Evolutionary conservation across 1,140 invertebrate genomes (phyloP).

Genomic region (Cotesia glomerata): DNA sequence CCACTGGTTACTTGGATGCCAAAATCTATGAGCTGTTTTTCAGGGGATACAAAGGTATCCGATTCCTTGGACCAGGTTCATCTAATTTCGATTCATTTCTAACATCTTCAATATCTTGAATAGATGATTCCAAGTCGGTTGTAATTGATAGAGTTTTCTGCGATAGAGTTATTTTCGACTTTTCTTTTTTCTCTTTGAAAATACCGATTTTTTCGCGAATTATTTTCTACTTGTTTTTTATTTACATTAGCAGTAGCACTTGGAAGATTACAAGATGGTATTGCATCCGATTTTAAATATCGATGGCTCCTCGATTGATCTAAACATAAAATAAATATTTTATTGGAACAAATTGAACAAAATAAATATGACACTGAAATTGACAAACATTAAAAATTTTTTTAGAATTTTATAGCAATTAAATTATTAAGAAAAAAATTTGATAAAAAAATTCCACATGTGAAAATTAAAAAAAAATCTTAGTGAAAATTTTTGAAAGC

Average conservation of each 20-base stretch:
- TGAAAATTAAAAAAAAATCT: too few species aligned
- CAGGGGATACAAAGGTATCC: neutral
- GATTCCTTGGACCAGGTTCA: neutral
- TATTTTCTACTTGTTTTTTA: neutral
- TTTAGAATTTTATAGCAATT: too few species aligned
- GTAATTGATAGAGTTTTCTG: neutral
- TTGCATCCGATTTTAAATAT: neutral
- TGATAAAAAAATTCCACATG: too few species aligned
- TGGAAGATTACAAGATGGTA: constrained; percentile 1
- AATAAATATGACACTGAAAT: neutral
- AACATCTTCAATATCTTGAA: neutral
- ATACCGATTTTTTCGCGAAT: neutral
- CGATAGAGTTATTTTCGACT: neutral
- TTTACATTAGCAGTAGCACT: neutral
- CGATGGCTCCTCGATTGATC: neutral
- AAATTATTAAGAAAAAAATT: too few species aligned
- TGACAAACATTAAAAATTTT: too few species aligned
- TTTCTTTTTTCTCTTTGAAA: neutral
- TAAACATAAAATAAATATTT: neutral
- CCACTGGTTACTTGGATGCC: constrained; percentile 9
- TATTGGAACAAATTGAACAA: constrained; percentile 8
- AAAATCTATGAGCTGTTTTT: neutral
- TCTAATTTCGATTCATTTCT: neutral
- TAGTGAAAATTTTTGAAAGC: too few species aligned
- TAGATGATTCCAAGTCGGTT: too few species aligned